Percentiles rank a stretch among this genome's conserved stretches.
Conservation (phyloP, 2,113 vertebrate species). For the Heterocephalus glaber region DNA sequence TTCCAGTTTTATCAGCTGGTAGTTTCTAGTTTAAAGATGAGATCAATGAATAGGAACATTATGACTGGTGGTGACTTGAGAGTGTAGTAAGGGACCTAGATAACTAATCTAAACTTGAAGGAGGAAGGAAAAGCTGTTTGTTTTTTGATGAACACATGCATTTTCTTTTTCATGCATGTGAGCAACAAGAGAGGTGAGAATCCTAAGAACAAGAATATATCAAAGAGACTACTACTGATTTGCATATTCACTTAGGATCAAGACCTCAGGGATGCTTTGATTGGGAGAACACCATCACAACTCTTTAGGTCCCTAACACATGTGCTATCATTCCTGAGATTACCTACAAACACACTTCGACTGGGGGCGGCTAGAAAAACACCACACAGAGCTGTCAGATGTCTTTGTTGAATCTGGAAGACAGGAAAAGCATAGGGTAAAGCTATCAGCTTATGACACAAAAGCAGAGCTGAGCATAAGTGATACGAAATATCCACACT, state of each 20-base stretch:
- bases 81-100: not conserved
- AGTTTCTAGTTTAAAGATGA: not conserved
- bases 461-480: constrained; percentile 80
- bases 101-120: not conserved
- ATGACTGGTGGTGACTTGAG: not conserved
- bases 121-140: not conserved
- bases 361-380: constrained; percentile 79
- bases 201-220: not conserved
- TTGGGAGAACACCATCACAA: constrained; percentile 60
- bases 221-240: constrained; percentile 14
- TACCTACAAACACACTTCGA: constrained; percentile 84
- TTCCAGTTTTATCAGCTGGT: not conserved
- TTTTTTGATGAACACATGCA: not conserved
- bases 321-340: constrained; percentile 78
- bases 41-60: not conserved
- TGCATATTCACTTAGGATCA: constrained; percentile 37
- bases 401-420: constrained; percentile 83
- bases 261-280: constrained; percentile 69
- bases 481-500: constrained; percentile 82
- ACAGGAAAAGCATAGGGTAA: constrained; percentile 83
- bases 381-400: constrained; percentile 74
- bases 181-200: not conserved
- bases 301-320: constrained; percentile 63
- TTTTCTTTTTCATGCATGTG: not conserved
- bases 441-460: constrained; percentile 86